Evolutionary conservation across 2,797 vertebrate genomes (phyloP), one percentile per base, ranked within the genome.

Genomic region (Pseudomugil tenellus): DNA sequence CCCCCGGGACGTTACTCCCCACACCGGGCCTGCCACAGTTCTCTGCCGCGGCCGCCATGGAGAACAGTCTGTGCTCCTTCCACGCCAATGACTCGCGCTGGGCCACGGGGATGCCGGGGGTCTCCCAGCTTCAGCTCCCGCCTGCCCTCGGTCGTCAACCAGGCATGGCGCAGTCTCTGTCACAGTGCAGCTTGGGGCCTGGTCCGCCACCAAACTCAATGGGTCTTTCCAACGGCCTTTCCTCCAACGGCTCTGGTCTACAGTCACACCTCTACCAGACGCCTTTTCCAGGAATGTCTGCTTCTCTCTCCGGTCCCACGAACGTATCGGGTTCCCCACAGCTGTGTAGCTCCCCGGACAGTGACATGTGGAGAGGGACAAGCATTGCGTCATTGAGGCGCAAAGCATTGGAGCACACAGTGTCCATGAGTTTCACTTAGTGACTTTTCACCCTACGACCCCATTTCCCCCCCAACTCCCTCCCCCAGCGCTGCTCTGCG

Each of bases 401-500:
- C 88, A 98, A 98, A 94, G 97, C 97, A 80, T 95, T 98, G 83
- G 97, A 99, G 96, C 97, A 98, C 96, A 98, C 97, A 95, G 96
- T 98, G 84, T 98, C 97, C 87, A 99, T 99, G 96, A 98, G 96
- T 92, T 99, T 98, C 93, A 97, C 97, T 86, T 99, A 99, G 95
- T 95, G 91, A 91, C 52, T 86, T 89, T 79, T 86, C 70, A 76
- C 39, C 39, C 61, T 60, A 34, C 21, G 52, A 34, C 61, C 56
- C 56, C 62, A 57, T 51, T 49, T 57, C 70, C 60, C 48, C 37
- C 54, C 58, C 13, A 32, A 31, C 25, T 14, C 61, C 74, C 55
- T 26, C 28, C 28, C 64, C 72, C 55, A 57, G 54, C 65, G 66
- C 63, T 52, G 63, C 72, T 53, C 26, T 54, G 57, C 32, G 72